Evolutionary conservation across 2,888 invertebrate species (phyloP), one percentile per base, ranked within the genome.

Genomic region (Trichacis sp.): DNA sequence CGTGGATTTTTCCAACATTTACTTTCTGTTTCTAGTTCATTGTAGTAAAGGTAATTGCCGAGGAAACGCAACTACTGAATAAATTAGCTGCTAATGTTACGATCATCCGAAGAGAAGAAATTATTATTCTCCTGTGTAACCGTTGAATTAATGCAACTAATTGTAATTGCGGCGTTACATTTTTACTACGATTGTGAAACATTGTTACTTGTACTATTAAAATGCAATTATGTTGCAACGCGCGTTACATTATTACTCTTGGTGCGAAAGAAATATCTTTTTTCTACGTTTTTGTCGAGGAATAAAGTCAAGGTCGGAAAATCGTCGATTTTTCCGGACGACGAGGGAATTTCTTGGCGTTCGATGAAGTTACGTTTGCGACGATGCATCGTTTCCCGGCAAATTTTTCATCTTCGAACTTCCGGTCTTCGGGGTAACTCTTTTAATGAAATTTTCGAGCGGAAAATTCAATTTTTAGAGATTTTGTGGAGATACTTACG

Each of bases 261-360:
- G 61, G 40, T 49, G 60, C 43, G 62, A 50, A 56, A 62, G 53
- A 64, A 52, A 53, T 64, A 68, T 55, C 15, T 58, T 59, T 64
- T 62, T 29, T 15, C 40, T 40, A 2, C 40, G 14, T 14, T n/a
- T n/a, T n/a, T n/a, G 5, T 15, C 15, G 55, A 24, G 24, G 47
- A 45, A 60, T 50, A 58, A 48, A 68, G 64, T 61, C 68, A 68
- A 68, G 68, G 68, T 64, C 58, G 64, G 54, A 64, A 62, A 61
- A 54, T 58, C 58, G 60, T 57, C 54, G 60, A 68, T 68, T 64
- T 63, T 68, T 54, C 60, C n/a, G n/a, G n/a, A n/a, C n/a, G n/a
- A n/a, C n/a, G n/a, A n/a, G n/a, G n/a, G n/a, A n/a, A n/a, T n/a
- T n/a, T n/a, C n/a, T n/a, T n/a, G n/a, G n/a, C n/a, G n/a, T n/a